Percentiles rank a stretch among this genome's conserved stretches.
These are phyloP conservation scores for Eremophila alpestris DNA, from an alignment of 2,797 vertebrate genomes.

Conservation along the genomic window DNA sequence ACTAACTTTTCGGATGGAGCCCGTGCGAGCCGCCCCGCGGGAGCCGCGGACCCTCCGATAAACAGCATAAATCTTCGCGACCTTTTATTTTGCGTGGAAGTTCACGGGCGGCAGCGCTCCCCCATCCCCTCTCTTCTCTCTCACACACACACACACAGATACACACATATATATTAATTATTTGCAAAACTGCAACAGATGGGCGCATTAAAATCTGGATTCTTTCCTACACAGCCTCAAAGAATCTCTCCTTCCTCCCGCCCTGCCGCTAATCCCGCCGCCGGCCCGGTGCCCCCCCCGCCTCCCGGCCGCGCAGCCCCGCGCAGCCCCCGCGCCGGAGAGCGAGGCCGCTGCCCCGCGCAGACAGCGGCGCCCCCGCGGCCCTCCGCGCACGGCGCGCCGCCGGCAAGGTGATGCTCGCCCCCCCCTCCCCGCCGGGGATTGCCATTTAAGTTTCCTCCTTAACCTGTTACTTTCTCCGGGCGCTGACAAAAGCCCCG, in stretches of 20 bases:
- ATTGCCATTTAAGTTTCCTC: conserved; percentile 55
- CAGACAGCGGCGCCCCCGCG: neutral
- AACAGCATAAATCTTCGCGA: neutral
- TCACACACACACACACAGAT: neutral
- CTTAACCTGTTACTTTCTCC: conserved; percentile 77
- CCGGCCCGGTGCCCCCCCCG: conserved; percentile 10
- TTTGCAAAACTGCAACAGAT: conserved; percentile 77
- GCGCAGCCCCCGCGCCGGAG: neutral
- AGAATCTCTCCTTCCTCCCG: conserved; percentile 36
- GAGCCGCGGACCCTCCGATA: neutral
- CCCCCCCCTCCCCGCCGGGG: neutral
- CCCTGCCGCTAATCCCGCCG: conserved; percentile 40
- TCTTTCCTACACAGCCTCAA: conserved; percentile 64
- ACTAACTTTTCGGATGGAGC: conserved; percentile 68
- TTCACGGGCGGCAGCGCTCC: conserved; percentile 8
- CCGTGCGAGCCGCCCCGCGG: neutral
- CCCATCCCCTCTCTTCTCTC: neutral
- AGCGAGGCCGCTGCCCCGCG: neutral
- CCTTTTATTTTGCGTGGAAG: conserved; percentile 22
- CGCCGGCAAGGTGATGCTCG: neutral
- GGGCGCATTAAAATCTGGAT: conserved; percentile 64
- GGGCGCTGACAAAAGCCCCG: conserved; percentile 25
- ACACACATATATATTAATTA: conserved; percentile 52
- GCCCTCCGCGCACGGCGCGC: neutral
- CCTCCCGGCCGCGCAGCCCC: neutral